phyloP scores from a whole-genome alignment of 2,888 invertebrate species.

The Phaedon cochleariae region DNA sequence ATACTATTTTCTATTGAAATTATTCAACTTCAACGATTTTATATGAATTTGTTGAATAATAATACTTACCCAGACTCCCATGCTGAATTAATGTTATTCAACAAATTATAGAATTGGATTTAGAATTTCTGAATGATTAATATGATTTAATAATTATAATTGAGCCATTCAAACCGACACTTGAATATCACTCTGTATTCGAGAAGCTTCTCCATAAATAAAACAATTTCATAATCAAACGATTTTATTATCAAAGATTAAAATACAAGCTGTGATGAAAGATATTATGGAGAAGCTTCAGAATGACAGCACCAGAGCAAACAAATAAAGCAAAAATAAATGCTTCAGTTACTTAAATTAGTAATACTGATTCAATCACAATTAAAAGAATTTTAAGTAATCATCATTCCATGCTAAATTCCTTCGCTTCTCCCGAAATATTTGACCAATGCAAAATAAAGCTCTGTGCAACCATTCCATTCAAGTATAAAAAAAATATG shows the following conservation, averaged over 20 bases:
- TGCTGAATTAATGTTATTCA: too few species aligned
- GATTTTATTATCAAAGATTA: constrained; percentile 40
- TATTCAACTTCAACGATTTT: too few species aligned
- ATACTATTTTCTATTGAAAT: too few species aligned
- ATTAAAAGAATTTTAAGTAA: constrained; percentile 22
- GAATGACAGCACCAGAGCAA: constrained; percentile 56
- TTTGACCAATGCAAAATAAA: constrained; percentile 34
- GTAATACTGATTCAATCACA: constrained; percentile 41
- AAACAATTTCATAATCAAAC: constrained; percentile 47
- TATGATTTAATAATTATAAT: too few species aligned
- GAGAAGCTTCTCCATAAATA: constrained; percentile 59
- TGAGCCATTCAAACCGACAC: too few species aligned
- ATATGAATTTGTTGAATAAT: background rate
- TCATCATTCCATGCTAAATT: constrained; percentile 43
- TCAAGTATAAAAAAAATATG: constrained; percentile 42
- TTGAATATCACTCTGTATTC: background rate
- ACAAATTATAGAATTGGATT: too few species aligned
- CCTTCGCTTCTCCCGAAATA: constrained; percentile 56
- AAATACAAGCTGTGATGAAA: constrained; percentile 32
- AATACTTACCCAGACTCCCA: background rate
- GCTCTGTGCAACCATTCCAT: constrained; percentile 57
- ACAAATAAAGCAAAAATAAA: constrained; percentile 35
- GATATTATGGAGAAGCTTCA: constrained; percentile 60
- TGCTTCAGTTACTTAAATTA: constrained; percentile 35
- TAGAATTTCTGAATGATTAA: too few species aligned